Base-by-base conservation (phyloP, 2,797 vertebrate genomes). In the Cygnus olor region DNA sequence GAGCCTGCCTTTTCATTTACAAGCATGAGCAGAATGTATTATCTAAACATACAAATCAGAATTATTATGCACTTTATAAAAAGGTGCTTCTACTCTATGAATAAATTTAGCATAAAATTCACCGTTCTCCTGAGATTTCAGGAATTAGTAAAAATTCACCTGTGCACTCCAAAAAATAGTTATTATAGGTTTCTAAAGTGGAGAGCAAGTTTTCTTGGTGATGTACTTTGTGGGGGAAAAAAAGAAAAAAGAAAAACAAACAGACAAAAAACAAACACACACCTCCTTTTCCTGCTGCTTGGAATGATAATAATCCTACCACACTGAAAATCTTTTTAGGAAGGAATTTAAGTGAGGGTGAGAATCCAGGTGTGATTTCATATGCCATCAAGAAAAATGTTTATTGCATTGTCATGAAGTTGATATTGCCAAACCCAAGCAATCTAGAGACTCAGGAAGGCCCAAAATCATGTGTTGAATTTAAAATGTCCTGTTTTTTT, bases 71-170 rank as follows among this genome's bases (percentile, higher is more conserved):
- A 80, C 42, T 89, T 90, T 77, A 69, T 47, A 21, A 63, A 93
- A 87, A 92, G n/a, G 47, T 47, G 28, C 38, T 44, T 70, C 74
- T 91, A 71, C 58, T 84, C 73, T 80, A 94, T 95, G 96, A 96
- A 96, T 97, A 95, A 92, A 96, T 87, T 84, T 93, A 90, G 63
- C 74, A 90, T 86, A 78, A 94, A 88, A 90, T 88, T 91, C 21
- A 4, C 44, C 82, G 22, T 76, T 51, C 72, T 90, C 84, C 28
- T 22, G 32, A 80, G 81, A 69, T 15, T 58, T 91, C 21, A 42
- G 38, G 65, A 95, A 93, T 97, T 94, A 95, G 85, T 89, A 88
- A 84, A 93, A 84, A 88, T 38, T 73, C 56, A 53, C 49, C 88
- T 42, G 34, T 85, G 80, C 90, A 87, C 44, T 94, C 73, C 53